Conservation (phyloP, 2,797 vertebrate genomes). For the Melanotaenia boesemani region DNA sequence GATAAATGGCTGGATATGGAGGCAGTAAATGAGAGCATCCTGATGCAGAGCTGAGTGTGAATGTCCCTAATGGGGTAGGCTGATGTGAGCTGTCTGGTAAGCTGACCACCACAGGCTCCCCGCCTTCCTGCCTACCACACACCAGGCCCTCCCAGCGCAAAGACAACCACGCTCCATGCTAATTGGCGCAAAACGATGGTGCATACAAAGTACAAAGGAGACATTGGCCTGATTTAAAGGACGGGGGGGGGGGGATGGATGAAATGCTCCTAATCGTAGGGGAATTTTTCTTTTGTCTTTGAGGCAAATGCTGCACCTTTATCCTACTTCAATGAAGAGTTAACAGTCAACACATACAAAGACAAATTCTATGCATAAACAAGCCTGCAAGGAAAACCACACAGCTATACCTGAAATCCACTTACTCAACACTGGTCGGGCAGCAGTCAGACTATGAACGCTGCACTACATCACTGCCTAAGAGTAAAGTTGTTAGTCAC, state of each 20-base stretch:
- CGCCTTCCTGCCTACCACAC: conserved; percentile 56
- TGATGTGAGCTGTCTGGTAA: conserved; percentile 73
- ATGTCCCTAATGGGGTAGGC: conserved; percentile 77
- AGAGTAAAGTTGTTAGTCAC: conserved; percentile 37
- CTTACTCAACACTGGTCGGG: conserved; percentile 31
- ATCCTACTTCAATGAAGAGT: conserved; percentile 28
- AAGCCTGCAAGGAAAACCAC: conserved; percentile 21
- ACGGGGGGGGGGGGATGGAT: conserved; percentile 62
- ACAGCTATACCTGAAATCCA: conserved; percentile 38
- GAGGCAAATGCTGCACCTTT: conserved; percentile 35
- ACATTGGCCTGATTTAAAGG: conserved; percentile 65
- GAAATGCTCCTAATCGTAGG: conserved; percentile 71
- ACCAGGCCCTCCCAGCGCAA: conserved; percentile 60
- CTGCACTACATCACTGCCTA: conserved; percentile 26
- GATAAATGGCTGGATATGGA: conserved; percentile 78
- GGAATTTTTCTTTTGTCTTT: conserved; percentile 52
- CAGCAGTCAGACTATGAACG: conserved; percentile 16
- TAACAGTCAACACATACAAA: conserved; percentile 38
- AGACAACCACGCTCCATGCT: conserved; percentile 55
- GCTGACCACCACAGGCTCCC: conserved; percentile 64
- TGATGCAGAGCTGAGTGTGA: conserved; percentile 76
- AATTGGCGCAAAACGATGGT: conserved; percentile 77
- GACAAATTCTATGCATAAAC: conserved; percentile 22
- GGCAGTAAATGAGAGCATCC: conserved; percentile 82
- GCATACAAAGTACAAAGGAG: conserved; percentile 73